Base-by-base conservation (phyloP, 2,113 vertebrate genomes). In the Chionodraco myersi region DNA sequence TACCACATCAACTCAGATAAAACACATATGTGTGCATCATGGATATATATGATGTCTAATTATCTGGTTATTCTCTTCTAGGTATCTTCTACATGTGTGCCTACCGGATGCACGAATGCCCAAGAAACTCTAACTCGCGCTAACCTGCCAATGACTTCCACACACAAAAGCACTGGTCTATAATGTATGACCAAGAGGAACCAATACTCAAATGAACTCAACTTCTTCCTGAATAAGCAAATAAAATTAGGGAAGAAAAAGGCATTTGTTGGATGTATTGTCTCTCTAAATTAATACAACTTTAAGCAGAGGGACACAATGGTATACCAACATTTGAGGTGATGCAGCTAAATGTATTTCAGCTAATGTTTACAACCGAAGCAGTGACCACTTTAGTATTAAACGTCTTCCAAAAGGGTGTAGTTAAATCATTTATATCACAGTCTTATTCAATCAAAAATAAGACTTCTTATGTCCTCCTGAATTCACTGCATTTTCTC, bases 51-150 rank as follows among this genome's bases (percentile, higher is more conserved):
- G 0, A 2, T 16, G 36, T 41, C 0, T 0, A 10, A 41, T 3
- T 5, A 30, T 41, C 9, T n/a, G 2, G 23, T 65, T 34, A 23
- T 16, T 72, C 1, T 80, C 3, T 74, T 86, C 15, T 4, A 96
- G 95, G 95, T 89, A 96, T 95, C 81, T 95, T 95, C 93, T 96
- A 94, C 93, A 95, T 96, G 94, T 95, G 94, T 83, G 95, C 94
- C 84, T 95, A 95, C 83, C 90, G 95, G 64, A 95, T 95, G 94
- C 93, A 95, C 0, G 92, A 92, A 92, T 93, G 93, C 91, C 93
- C 94, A 67, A 93, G 93, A 90, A 93, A 93, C 86, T 87, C 94
- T 0, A 93, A 93, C 86, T 88, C 94, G 1, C 94, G 92, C 88
- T 95, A 88, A 95, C 64, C 75, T 79, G 59, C 56, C 60, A 56